Conservation (phyloP, 2,113 vertebrate species). For the Phaetusa simplex region DNA sequence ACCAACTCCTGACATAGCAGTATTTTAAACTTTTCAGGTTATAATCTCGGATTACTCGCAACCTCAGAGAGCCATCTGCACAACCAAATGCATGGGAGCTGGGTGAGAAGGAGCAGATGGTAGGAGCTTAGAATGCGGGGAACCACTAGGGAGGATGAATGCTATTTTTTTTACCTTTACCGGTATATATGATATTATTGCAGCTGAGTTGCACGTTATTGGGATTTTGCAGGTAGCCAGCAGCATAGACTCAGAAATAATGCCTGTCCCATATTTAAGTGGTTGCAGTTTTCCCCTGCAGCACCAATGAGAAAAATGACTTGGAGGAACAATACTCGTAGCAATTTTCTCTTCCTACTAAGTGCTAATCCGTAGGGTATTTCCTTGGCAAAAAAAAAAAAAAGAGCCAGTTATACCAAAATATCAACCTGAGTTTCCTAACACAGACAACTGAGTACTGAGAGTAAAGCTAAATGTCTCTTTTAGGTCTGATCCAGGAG, state of each 20-base stretch:
- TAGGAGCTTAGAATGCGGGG: neutral
- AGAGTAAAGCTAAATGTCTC: neutral
- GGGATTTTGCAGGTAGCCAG: neutral
- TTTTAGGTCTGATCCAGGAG: neutral
- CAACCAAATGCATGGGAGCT: neutral
- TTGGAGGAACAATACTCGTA: neutral
- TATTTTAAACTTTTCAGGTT: neutral
- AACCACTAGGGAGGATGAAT: neutral
- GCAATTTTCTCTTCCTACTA: neutral
- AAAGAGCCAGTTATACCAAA: neutral
- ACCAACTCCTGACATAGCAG: neutral
- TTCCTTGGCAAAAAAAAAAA: neutral
- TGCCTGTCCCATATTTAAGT: neutral
- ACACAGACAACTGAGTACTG: neutral
- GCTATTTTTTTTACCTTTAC: neutral
- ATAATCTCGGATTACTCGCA: neutral
- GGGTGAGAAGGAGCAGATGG: neutral
- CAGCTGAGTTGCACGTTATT: fast-evolving
- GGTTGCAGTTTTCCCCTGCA: neutral
- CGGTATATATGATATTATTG: neutral
- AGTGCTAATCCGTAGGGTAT: neutral
- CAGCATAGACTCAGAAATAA: neutral
- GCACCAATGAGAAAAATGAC: neutral
- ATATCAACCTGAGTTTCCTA: neutral
- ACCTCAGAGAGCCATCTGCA: neutral